phyloP scores from a whole-genome alignment of 2,113 vertebrate genomes.

The Rhinichthys klamathensis region DNA sequence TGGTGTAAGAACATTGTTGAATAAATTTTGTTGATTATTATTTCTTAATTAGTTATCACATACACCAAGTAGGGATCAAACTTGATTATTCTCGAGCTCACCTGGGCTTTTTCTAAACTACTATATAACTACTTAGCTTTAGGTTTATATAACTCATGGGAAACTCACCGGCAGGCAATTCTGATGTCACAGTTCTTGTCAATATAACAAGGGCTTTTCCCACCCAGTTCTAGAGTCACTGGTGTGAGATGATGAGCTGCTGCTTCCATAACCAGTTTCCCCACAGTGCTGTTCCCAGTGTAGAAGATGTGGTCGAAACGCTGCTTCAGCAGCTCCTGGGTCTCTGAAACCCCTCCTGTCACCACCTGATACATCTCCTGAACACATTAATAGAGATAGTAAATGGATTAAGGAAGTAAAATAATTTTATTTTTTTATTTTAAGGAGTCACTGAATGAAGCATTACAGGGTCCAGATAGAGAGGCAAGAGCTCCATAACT shows the following conservation, averaged over 20 bases:
- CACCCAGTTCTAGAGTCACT: conserved; percentile 90
- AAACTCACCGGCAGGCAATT: conserved; percentile 81
- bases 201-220: conserved; percentile 93
- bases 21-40: not conserved
- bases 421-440: not conserved
- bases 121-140: not conserved
- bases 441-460: not conserved
- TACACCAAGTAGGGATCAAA: no score
- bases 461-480: conserved; percentile 85
- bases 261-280: conserved; percentile 85
- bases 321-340: conserved; percentile 82
- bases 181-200: conserved; percentile 86
- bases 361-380: conserved; percentile 86
- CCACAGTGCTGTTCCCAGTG: conserved; percentile 81
- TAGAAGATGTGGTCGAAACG: conserved; percentile 91
- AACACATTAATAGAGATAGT: not conserved
- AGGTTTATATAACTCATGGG: not conserved
- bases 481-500: conserved; percentile 81
- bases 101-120: no score
- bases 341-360: conserved; percentile 82
- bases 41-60: not conserved
- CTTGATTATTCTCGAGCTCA: no score
- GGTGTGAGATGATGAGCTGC: conserved; percentile 89
- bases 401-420: not conserved
- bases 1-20: not conserved